These are phyloP conservation scores for Enteromius fasciolatus DNA, from an alignment of 2,797 vertebrate species.

Conservation along the genomic window DNA sequence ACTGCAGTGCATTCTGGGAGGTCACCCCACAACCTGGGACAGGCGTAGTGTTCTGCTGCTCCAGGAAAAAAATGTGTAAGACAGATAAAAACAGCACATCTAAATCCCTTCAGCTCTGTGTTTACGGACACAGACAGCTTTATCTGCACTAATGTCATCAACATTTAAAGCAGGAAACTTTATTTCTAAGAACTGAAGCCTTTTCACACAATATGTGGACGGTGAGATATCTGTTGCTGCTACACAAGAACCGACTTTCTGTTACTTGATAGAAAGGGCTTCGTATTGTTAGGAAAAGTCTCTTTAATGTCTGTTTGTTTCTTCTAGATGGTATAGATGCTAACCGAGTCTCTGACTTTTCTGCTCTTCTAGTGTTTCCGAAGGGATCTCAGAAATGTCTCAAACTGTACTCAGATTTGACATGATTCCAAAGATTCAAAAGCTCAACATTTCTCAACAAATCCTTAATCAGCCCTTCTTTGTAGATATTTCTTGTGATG, in stretches of 20 bases:
- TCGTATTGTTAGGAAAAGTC: not conserved
- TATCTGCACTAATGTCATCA: slow-evolving; percentile 36
- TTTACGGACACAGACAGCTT: slow-evolving; percentile 38
- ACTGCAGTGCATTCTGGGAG: slow-evolving; percentile 67
- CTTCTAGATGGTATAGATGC: not conserved
- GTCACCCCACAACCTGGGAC: slow-evolving; percentile 65
- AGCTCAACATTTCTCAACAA: not conserved
- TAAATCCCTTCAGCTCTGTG: slow-evolving; percentile 49
- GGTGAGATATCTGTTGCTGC: not conserved
- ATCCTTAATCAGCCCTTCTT: too few species aligned
- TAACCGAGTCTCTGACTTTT: not conserved
- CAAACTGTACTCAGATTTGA: slow-evolving; percentile 1
- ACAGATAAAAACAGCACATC: slow-evolving; percentile 46
- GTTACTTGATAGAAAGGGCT: not conserved
- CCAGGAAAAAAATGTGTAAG: slow-evolving; percentile 3
- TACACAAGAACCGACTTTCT: not conserved
- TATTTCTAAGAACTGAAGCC: slow-evolving; percentile 22
- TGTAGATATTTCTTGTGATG: not conserved
- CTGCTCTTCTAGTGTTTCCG: not conserved
- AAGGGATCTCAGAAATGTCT: not conserved
- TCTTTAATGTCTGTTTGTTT: slow-evolving; percentile 6
- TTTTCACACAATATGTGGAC: not conserved
- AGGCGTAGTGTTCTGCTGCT: slow-evolving; percentile 51
- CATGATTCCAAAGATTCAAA: not conserved
- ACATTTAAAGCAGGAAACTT: slow-evolving; percentile 24